Evolutionary conservation across 92 coral and sea anemone genomes (phyloP), one percentile per base, ranked within the genome.

Genomic region (Palythoa grandis): DNA sequence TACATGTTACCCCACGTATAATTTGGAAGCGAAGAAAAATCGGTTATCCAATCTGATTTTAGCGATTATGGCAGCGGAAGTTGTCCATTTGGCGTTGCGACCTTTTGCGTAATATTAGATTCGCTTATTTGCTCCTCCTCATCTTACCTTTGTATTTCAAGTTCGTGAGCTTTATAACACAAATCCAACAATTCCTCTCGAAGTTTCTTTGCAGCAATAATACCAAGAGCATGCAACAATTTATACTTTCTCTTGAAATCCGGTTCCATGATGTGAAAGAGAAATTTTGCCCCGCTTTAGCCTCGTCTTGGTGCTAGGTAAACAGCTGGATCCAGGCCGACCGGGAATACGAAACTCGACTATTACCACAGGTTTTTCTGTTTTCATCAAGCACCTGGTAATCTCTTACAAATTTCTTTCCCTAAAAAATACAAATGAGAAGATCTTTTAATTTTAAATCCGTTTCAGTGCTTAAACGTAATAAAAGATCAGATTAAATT

Each of bases 241-340:
- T n/a, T n/a, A 23, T 38, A 74, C 60, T 47, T 47, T 74, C 58
- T 53, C 58, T 9, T 52, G 14, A 7, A 53, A 53, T 53, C 3
- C 58, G 58, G 14, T 53, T 53, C 58, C 58, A 53, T 53, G 1
- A 53, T 53, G 58, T 15, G 14, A 53, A 53, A 53, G 14, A 52
- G 9, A 53, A 15, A 78, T 80, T 69, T 37, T 82, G 58, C 29
- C 60, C n/a, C n/a, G n/a, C n/a, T n/a, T n/a, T 74, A 86, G 88
- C 88, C 88, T 86, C 83, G 47, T 80, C 74, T 86, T 57, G 83
- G 83, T 86, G 76, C 63, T 80, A 86, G 50, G 29, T 61, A 67
- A 69, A 74, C 37, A 69, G 60, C 66, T 83, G 70, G 66, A 39
- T 69, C 87, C 56, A 70, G 87, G 29, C 65, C 76, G 43, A 71